Percentiles rank a stretch among this genome's conserved stretches.
Conservation (phyloP, 2,113 vertebrate genomes). For the Nothocercus nigrocapillus region DNA sequence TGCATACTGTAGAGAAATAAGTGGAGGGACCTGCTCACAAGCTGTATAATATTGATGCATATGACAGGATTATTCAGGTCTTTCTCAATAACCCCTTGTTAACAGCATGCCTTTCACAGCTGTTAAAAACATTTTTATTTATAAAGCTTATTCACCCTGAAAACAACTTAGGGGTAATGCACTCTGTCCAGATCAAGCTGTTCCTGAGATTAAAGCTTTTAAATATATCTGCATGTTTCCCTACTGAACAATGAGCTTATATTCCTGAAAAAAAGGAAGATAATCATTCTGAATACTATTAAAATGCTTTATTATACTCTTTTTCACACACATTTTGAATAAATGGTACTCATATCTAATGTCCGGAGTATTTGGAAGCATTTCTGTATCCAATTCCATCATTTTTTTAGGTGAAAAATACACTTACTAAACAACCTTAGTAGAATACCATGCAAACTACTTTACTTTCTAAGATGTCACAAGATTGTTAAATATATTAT, state of each 20-base stretch:
- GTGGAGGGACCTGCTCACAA: neutral
- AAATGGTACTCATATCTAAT: slow-evolving; percentile 18
- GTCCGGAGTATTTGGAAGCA: slow-evolving; percentile 55
- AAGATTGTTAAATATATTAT: neutral
- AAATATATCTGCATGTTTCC: slow-evolving; percentile 58
- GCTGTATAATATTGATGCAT: neutral
- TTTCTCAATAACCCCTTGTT: neutral
- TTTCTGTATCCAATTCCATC: neutral
- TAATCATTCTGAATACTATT: slow-evolving; percentile 56
- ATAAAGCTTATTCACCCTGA: slow-evolving; percentile 50
- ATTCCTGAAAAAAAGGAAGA: slow-evolving; percentile 32
- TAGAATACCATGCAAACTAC: neutral
- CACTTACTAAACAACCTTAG: neutral
- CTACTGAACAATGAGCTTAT: slow-evolving; percentile 29
- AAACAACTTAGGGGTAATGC: slow-evolving; percentile 61
- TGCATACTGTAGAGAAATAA: neutral
- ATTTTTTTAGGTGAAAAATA: neutral
- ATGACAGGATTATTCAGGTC: neutral
- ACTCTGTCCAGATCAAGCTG: slow-evolving; percentile 41
- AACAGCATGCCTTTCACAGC: neutral
- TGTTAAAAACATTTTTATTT: slow-evolving; percentile 33
- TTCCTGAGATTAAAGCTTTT: slow-evolving; percentile 69
- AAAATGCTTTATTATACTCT: slow-evolving; percentile 17
- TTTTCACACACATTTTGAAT: slow-evolving; percentile 48
- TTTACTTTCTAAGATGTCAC: neutral